These are phyloP conservation scores for Trissolcus brochymenae DNA, from an alignment of 2,888 invertebrate genomes.

Conservation along the genomic window DNA sequence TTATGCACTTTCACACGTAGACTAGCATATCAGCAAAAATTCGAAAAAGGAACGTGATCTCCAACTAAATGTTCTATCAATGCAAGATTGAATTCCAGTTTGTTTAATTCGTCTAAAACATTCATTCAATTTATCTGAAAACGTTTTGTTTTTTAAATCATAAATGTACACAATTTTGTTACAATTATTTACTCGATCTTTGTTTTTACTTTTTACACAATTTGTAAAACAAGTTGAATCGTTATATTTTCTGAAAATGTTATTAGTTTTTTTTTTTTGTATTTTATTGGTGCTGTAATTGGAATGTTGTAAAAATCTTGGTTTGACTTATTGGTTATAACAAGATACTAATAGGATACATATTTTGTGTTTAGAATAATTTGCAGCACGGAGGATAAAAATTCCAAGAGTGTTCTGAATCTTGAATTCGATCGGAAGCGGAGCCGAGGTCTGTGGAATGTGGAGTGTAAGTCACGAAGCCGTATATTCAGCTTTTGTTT, in stretches of 20 bases:
- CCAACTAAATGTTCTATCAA: conserved; percentile 14
- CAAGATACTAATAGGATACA: conserved; percentile 31
- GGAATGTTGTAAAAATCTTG: too few species aligned
- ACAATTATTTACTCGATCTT: too few species aligned
- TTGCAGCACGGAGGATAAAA: conserved; percentile 39
- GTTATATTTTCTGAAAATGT: too few species aligned
- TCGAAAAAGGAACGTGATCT: conserved; percentile 30
- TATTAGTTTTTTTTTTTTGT: too few species aligned
- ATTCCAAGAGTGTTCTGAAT: conserved; percentile 51
- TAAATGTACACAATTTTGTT: too few species aligned
- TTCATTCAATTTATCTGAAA: too few species aligned
- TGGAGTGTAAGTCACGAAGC: conserved; percentile 63
- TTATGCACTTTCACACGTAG: conserved; percentile 58
- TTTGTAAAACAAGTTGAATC: too few species aligned
- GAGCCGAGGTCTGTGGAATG: conserved; percentile 60
- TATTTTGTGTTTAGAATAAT: conserved; percentile 9
- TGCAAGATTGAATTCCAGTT: conserved; percentile 4
- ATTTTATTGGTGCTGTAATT: too few species aligned
- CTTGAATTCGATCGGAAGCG: conserved; percentile 55
- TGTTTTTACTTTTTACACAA: too few species aligned
- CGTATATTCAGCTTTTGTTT: conserved; percentile 68
- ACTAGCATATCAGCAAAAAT: conserved; percentile 35
- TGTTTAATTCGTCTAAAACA: conserved; percentile 2
- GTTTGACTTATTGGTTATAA: conserved; percentile 20
- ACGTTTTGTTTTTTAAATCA: too few species aligned